These are phyloP conservation scores for Charadrius vociferus DNA, from an alignment of 2,113 vertebrate genomes.

Conservation along the genomic window DNA sequence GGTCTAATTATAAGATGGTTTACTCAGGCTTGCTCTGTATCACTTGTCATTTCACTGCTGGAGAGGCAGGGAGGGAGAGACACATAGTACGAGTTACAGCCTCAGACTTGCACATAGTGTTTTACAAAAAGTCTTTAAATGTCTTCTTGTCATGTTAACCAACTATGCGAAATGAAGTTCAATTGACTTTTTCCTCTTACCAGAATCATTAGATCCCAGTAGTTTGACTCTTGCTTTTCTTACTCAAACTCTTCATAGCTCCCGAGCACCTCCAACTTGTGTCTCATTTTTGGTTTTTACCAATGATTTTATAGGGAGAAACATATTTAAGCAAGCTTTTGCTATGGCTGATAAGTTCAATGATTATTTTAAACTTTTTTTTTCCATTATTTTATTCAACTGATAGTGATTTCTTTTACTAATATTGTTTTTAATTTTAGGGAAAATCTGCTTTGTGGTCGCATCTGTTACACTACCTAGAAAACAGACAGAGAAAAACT, in stretches of 20 bases:
- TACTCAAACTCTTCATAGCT: background rate
- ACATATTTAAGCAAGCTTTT: background rate
- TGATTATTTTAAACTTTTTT: background rate
- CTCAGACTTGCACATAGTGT: background rate
- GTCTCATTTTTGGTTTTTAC: background rate
- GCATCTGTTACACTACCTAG: conserved; percentile 93
- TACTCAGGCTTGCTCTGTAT: background rate
- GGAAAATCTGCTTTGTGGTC: conserved; percentile 99
- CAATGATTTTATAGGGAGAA: background rate
- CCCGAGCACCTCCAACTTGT: background rate
- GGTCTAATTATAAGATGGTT: background rate
- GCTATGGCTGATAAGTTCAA: background rate
- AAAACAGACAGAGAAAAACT: conserved; percentile 91
- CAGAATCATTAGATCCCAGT: background rate
- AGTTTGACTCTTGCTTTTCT: background rate
- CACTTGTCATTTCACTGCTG: background rate
- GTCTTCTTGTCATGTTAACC: background rate
- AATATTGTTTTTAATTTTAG: conserved; percentile 67
- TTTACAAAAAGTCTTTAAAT: background rate
- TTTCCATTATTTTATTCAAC: background rate
- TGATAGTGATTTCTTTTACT: background rate
- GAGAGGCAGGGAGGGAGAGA: background rate
- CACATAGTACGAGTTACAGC: background rate
- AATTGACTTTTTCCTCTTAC: background rate
- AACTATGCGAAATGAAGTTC: background rate